These are phyloP conservation scores for Rhamphomyia laevipes DNA, from an alignment of 2,888 invertebrate genomes.

Conservation along the genomic window DNA sequence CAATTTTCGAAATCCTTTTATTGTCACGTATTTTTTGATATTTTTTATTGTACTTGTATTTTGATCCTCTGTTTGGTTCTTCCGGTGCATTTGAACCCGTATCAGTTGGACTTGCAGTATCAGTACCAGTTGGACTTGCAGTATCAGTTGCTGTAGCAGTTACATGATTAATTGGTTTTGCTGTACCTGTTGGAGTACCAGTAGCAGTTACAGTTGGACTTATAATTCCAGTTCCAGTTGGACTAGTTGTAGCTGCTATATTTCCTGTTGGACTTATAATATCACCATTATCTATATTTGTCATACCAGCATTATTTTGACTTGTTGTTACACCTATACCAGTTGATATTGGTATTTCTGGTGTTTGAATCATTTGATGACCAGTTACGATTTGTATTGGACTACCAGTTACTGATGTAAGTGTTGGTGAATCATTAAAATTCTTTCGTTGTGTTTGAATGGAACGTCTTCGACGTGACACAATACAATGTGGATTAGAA, in stretches of 20 bases:
- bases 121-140: not conserved
- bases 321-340: not conserved
- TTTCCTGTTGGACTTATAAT: no score
- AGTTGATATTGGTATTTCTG: not conserved
- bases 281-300: no score
- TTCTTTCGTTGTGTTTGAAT: not conserved
- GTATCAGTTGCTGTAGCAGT: not conserved
- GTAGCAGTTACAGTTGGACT: not conserved
- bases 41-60: no score
- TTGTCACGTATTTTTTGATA: no score
- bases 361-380: no score
- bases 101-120: no score
- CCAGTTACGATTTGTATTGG: no score
- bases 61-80: no score
- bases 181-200: not conserved
- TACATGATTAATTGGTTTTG: not conserved
- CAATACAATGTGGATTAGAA: not conserved
- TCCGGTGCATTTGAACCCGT: no score
- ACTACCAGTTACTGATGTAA: not conserved
- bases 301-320: no score
- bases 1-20: no score
- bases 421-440: not conserved
- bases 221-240: not conserved
- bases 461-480: not conserved
- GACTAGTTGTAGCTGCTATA: not conserved